Evolutionary conservation across 2,113 vertebrate species (phyloP).

Genomic region (Danio rerio): GRCz12tu NC_133196.1:25304001-25304500

Average conservation of each 20-base stretch:
- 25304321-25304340: background rate
- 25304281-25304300: background rate
- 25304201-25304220: constrained; percentile 6
- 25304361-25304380: no score
- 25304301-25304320: background rate
- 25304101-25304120: background rate
- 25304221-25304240: background rate
- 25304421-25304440: no score
- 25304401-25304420: no score
- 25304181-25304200: background rate
- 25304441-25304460: no score
- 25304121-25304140: background rate
- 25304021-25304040: background rate
- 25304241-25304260: background rate
- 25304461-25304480: no score
- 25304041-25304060: constrained; percentile 16
- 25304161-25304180: background rate
- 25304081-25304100: no score
- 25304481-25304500: no score
- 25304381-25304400: background rate
- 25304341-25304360: background rate
- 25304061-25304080: background rate
- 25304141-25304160: background rate
- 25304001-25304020: background rate
- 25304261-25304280: background rate